Base-by-base conservation (phyloP, 2,797 vertebrate species). In the Mallotus villosus region DNA sequence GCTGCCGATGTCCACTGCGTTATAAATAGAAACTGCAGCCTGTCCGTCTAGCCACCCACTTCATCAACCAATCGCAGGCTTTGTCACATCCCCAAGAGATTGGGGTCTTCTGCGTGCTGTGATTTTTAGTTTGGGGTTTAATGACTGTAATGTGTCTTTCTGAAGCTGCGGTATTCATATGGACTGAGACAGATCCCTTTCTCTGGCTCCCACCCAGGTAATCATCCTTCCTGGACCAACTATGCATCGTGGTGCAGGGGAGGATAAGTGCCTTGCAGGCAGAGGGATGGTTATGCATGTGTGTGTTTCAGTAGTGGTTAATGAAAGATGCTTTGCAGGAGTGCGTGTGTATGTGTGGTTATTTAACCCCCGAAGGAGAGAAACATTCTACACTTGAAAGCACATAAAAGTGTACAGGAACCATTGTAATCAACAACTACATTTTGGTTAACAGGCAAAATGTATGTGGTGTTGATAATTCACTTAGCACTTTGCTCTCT, bases 61-160 rank as follows among this genome's bases (percentile, higher is more conserved):
- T 72, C 55, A 57, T 78, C 29, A 19, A 59, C 63, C 25, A 65
- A 9, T 57, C 63, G 25, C 9, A 60, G 69, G 73, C 51, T 68
- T 66, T 46, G 58, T 73, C 53, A 59, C 25, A 49, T 41, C 12
- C 41, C 41, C 11, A 41, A 12, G 41, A 41, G 41, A 11, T 32
- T 24, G 5, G 4, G 25, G 64, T 60, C 49, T 67, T 37, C 51
- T 34, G 27, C 64, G 65, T 55, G 57, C 24, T 63, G 69, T 63
- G 49, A 67, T 58, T 75, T 60, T 62, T 51, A 66, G 65, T 6
- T 32, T 32, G 77, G 82, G 59, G 83, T 82, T 82, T 90, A 92
- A 93, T 93, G 92, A 88, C 88, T 78, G 87, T 92, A 92, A 93
- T 92, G 86, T 91, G 93, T 93, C 91, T 93, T 92, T 81, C 82